phyloP scores from a whole-genome alignment of 2,113 vertebrate genomes.

The Lampris incognitus region DNA sequence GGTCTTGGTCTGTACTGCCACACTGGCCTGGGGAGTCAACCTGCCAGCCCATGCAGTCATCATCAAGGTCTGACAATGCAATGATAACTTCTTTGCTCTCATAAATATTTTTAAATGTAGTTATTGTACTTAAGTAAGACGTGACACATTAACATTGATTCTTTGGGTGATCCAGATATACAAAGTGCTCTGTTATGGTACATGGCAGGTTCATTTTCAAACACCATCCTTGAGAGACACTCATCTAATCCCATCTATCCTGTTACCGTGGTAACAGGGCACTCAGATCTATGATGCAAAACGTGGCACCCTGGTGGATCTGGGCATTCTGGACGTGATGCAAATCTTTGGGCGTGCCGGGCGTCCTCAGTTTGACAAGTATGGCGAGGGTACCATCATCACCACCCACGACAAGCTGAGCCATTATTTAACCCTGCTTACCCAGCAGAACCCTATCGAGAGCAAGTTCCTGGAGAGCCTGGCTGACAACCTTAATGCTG shows the following conservation, averaged over 20 bases:
- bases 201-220: no score
- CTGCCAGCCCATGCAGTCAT: conserved; percentile 98
- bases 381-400: conserved; percentile 96
- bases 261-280: conserved; percentile 82
- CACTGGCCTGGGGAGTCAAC: conserved; percentile 98
- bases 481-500: conserved; percentile 96
- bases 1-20: conserved; percentile 96
- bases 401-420: conserved; percentile 97
- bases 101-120: not conserved
- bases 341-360: conserved; percentile 99
- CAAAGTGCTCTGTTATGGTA: no score
- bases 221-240: no score
- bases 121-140: no score
- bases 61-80: conserved; percentile 89
- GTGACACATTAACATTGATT: no score
- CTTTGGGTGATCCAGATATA: no score
- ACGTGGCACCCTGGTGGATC: conserved; percentile 95
- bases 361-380: conserved; percentile 96
- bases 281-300: conserved; percentile 99
- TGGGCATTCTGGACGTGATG: conserved; percentile 99
- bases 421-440: conserved; percentile 96
- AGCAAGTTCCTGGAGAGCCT: conserved; percentile 96
- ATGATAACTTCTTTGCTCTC: not conserved
- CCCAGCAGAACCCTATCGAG: conserved; percentile 98
- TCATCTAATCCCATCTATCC: not conserved